A percentile compares a stretch with the other conserved stretches of the same genome.
These are phyloP conservation scores for Argyrosomus regius DNA, from an alignment of 2,797 vertebrate species.

Conservation along the genomic window DNA sequence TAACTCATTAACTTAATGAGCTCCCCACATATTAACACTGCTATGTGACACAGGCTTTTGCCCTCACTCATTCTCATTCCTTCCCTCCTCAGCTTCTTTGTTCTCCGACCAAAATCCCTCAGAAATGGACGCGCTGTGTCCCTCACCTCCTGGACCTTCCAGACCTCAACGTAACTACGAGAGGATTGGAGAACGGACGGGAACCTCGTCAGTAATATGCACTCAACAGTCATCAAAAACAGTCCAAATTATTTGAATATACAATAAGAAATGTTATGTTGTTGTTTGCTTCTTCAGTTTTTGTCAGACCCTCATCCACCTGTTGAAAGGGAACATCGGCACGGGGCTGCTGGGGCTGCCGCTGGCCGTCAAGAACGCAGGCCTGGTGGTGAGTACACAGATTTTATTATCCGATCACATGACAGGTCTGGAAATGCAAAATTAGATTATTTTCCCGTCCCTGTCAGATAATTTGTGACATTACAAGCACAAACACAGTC, in stretches of 20 bases:
- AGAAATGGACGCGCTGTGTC: conserved; percentile 79
- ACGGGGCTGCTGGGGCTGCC: conserved; percentile 96
- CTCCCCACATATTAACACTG: not conserved
- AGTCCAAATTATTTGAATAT: too few relatives aligned
- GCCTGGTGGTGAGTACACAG: conserved; percentile 88
- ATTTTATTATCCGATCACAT: not conserved
- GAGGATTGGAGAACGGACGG: conserved; percentile 79
- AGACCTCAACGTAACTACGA: conserved; percentile 82
- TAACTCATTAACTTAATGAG: not conserved
- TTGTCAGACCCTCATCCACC: conserved; percentile 95
- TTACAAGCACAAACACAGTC: not conserved
- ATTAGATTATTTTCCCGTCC: conserved; percentile 4
- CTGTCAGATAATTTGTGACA: not conserved
- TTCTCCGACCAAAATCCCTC: conserved; percentile 76
- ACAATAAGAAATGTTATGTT: too few relatives aligned
- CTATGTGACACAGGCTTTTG: not conserved
- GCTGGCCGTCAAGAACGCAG: conserved; percentile 95
- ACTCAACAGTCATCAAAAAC: not conserved
- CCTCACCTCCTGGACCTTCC: conserved; percentile 74
- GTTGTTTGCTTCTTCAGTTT: conserved; percentile 81
- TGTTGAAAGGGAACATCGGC: conserved; percentile 96
- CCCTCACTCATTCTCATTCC: not conserved
- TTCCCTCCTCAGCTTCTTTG: conserved; percentile 63
- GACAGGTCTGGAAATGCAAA: not conserved
- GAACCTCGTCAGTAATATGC: conserved; percentile 82